Evolutionary conservation across 1,140 invertebrate genomes (phyloP).

Genomic region (Cyphomyrmex costatus): DNA sequence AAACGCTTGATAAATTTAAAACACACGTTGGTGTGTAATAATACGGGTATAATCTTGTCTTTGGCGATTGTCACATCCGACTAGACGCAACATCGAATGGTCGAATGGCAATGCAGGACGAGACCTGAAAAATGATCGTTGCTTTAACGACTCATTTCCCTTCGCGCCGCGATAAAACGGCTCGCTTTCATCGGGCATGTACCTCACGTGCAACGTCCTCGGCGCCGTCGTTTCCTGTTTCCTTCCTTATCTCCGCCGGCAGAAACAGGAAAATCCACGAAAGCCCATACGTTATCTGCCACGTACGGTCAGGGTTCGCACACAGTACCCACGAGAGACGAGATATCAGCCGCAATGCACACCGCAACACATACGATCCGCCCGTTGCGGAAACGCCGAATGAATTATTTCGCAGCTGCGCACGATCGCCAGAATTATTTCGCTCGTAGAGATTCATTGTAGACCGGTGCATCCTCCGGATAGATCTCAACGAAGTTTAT

Average conservation of each 20-base stretch:
- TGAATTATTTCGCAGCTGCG: constrained; percentile 71
- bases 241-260: constrained; percentile 64
- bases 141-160: constrained; percentile 58
- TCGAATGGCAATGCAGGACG: not conserved
- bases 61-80: not conserved
- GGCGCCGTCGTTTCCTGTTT: constrained; percentile 72
- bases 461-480: constrained; percentile 1
- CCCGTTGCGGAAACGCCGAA: constrained; percentile 63
- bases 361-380: constrained; percentile 38
- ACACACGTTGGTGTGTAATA: too few species aligned
- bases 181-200: constrained; percentile 71
- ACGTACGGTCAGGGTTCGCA: constrained; percentile 63
- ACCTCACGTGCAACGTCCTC: constrained; percentile 73
- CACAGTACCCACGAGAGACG: constrained; percentile 51
- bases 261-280: constrained; percentile 80
- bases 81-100: not conserved
- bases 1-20: not conserved
- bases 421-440: constrained; percentile 63
- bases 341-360: constrained; percentile 67
- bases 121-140: constrained; percentile 64
- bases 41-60: constrained; percentile 15
- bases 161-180: constrained; percentile 60
- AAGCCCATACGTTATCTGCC: constrained; percentile 70
- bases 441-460: constrained; percentile 38
- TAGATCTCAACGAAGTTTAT: constrained; percentile 27